Evolutionary conservation across 2,888 invertebrate species (phyloP).

Genomic region (Scaptomyza reducta): DNA sequence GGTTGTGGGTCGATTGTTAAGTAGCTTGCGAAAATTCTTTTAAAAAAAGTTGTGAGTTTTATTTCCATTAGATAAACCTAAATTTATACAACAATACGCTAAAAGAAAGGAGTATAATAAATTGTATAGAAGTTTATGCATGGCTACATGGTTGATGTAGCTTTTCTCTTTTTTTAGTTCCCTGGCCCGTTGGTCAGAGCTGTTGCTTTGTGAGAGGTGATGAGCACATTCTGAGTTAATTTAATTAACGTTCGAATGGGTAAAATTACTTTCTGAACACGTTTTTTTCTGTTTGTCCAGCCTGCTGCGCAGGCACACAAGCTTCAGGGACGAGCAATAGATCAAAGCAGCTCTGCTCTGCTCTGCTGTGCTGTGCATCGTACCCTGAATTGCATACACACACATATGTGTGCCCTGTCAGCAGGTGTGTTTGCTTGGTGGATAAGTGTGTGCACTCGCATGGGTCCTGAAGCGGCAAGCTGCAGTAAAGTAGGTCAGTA

Average conservation of each 20-base stretch:
- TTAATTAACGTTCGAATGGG: slow-evolving; percentile 69
- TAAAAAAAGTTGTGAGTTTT: slow-evolving; percentile 8
- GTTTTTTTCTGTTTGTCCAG: slow-evolving; percentile 52
- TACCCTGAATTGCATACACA: slow-evolving; percentile 26
- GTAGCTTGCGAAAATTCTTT: slow-evolving; percentile 15
- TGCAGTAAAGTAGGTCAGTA: slow-evolving; percentile 69
- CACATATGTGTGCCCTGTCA: slow-evolving; percentile 45
- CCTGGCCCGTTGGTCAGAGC: slow-evolving; percentile 16
- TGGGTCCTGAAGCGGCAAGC: slow-evolving; percentile 26
- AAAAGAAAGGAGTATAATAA: slow-evolving; percentile 13
- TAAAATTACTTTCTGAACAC: slow-evolving; percentile 66
- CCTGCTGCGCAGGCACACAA: slow-evolving; percentile 40
- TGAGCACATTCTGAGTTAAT: slow-evolving; percentile 63
- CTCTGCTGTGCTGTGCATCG: slow-evolving; percentile 24
- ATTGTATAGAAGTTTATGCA: slow-evolving; percentile 7
- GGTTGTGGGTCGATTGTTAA: slow-evolving; percentile 43
- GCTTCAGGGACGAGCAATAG: slow-evolving; percentile 59
- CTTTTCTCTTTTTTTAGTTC: slow-evolving; percentile 23
- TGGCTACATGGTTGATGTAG: neutral
- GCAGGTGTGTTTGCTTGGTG: slow-evolving; percentile 45
- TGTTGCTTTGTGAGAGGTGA: slow-evolving; percentile 38
- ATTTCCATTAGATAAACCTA: slow-evolving; percentile 22
- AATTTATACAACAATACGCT: slow-evolving; percentile 2
- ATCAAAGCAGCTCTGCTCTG: slow-evolving; percentile 62
- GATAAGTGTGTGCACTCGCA: slow-evolving; percentile 15